A percentile compares a stretch with the other conserved stretches of the same genome.
phyloP scores from a whole-genome alignment of 2,113 vertebrate species.

The Euleptes europaea region DNA sequence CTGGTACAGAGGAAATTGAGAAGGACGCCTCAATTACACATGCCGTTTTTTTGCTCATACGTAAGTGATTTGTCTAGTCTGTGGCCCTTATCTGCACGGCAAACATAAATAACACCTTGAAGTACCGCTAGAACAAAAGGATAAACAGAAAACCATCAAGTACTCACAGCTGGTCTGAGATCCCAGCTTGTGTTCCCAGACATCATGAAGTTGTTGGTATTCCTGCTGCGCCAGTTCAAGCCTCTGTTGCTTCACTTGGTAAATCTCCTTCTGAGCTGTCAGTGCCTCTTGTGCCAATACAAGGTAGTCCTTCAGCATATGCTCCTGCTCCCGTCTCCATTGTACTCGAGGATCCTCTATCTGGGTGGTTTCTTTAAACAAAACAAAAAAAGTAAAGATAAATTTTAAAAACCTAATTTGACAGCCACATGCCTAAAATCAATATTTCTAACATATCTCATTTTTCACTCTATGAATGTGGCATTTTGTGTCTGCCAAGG shows the following conservation, averaged over 20 bases:
- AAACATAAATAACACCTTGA: neutral
- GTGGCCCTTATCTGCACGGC: neutral
- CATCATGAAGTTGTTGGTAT: slow-evolving; percentile 89
- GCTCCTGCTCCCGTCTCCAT: slow-evolving; percentile 94
- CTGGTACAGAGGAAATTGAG: neutral
- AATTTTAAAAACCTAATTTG: neutral
- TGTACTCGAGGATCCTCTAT: slow-evolving; percentile 96
- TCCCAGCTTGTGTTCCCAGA: slow-evolving; percentile 92
- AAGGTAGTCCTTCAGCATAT: slow-evolving; percentile 96
- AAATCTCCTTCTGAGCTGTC: slow-evolving; percentile 94
- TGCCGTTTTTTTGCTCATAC: neutral
- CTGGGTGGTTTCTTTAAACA: slow-evolving; percentile 87
- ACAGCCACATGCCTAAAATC: neutral
- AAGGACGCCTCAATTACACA: neutral
- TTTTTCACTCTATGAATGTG: too few relatives aligned
- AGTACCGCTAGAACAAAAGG: neutral
- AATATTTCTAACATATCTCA: neutral
- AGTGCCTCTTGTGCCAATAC: slow-evolving; percentile 91
- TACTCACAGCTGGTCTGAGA: slow-evolving; percentile 96
- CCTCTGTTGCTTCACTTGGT: slow-evolving; percentile 95
- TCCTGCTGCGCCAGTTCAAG: slow-evolving; percentile 94
- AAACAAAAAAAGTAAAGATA: neutral
- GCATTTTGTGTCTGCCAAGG: neutral
- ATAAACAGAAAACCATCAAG: neutral
- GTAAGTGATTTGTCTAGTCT: neutral